Evolutionary conservation across 2,113 vertebrate genomes (phyloP), one percentile per base, ranked within the genome.

Genomic region (Dissostichus mawsoni): DNA sequence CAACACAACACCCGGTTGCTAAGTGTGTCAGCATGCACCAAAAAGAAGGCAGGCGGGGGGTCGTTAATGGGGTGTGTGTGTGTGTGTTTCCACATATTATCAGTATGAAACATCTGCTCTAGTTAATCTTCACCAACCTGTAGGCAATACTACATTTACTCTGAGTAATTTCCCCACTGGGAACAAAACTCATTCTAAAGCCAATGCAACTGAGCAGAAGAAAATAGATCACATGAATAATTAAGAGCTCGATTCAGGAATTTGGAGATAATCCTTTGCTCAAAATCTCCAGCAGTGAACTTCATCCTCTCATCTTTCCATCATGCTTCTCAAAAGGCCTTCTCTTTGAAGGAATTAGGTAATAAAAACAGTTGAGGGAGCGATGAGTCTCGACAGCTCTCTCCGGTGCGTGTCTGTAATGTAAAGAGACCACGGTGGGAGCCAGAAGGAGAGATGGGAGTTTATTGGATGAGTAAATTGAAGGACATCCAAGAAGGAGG

Each of bases 51-150:
- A 48, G 48, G 36, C 14, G 1, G 53, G 53, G 69, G 51, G 44
- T 16, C 2, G 58, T 78, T 83, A 48, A 61, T 71, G 55, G 47
- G 44, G 63, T 74, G 48, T 87, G 72, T 76, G 36, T 79, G 50
- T 86, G 85, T 87, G 76, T 84, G 29, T 75, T 85, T 79, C 50
- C 1, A 20, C 58, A 58, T 68, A 64, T 79, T 92, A 92, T 93
- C 90, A 62, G 61, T 53, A 66, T 81, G 59, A 92, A 94, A 90
- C 93, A 93, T 94, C 88, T 73, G 88, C 62, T 81, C 48, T 71
- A 50, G 63, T 78, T 92, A 85, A 90, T 90, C 86, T 88, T 69
- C 59, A 65, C 69, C 75, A 85, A 90, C 83, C 87, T 87, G 84
- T 74, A 71, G 80, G 89, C 85, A 76, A 67, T 68, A 45, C 25